Evolutionary conservation across 2,888 invertebrate species (phyloP).

Genomic region (Lamellibrachia satsuma): DNA sequence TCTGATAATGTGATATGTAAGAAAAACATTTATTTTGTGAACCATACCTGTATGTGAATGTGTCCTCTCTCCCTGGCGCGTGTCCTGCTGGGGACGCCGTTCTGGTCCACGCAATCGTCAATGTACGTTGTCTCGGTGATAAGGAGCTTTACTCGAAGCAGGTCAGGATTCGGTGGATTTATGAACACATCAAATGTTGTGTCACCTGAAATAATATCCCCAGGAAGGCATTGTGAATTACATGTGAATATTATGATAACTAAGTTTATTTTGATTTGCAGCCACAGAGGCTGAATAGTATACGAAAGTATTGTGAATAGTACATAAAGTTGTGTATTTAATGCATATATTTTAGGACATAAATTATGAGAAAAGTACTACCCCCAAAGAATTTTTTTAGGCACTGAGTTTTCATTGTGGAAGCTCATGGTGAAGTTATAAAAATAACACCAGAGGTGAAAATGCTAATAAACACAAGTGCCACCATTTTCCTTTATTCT

Average conservation of each 20-base stretch:
- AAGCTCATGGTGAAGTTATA: too few relatives aligned
- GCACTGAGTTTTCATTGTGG: too few relatives aligned
- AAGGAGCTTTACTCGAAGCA: conserved; percentile 54
- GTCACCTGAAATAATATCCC: conserved; percentile 47
- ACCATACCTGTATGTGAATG: conserved; percentile 47
- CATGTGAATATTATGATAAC: background rate
- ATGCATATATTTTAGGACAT: too few relatives aligned
- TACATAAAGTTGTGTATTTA: background rate
- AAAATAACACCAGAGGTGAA: too few relatives aligned
- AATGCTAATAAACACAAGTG: too few relatives aligned
- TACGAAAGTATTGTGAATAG: too few relatives aligned
- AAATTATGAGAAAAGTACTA: too few relatives aligned
- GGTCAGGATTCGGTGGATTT: conserved; percentile 47
- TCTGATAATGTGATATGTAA: background rate
- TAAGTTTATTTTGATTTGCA: too few relatives aligned
- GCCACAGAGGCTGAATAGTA: too few relatives aligned
- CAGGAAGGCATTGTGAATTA: background rate
- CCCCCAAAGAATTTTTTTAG: too few relatives aligned
- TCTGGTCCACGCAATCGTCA: conserved; percentile 41
- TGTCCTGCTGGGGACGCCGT: conserved; percentile 32
- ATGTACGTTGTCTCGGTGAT: conserved; percentile 60
- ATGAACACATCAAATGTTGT: conserved; percentile 57
- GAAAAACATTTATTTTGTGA: background rate
- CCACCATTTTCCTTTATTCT: too few relatives aligned
- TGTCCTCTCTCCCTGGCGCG: conserved; percentile 55